phyloP scores from a whole-genome alignment of 1,140 invertebrate genomes.

The Achroia grisella region DNA sequence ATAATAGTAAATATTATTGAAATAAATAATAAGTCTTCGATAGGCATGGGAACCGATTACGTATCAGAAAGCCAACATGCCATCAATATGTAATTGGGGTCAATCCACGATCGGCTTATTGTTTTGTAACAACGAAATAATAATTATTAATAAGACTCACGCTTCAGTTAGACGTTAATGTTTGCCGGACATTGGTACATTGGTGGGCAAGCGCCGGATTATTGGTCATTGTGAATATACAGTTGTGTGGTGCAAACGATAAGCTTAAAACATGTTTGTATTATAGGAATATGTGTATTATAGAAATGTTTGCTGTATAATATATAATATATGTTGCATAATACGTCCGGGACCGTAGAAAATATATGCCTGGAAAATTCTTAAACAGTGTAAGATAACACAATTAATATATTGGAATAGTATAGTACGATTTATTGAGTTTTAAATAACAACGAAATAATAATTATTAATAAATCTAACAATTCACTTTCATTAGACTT shows the following conservation, averaged over 20 bases:
- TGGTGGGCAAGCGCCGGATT: conserved; percentile 3
- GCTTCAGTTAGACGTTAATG: conserved; percentile 16
- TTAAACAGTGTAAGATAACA: no score
- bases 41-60: conserved; percentile 6
- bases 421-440: conserved; percentile 3
- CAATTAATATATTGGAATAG: no score
- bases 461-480: conserved; percentile 26
- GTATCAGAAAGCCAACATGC: conserved; percentile 2
- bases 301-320: no score
- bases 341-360: no score
- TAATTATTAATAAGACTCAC: conserved; percentile 26
- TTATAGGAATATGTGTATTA: no score
- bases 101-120: conserved; percentile 8
- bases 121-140: conserved; percentile 15
- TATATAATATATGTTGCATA: no score
- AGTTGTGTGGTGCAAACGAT: neutral
- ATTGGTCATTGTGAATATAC: neutral
- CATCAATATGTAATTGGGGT: conserved; percentile 24
- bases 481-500: conserved; percentile 20
- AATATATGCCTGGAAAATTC: no score
- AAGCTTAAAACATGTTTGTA: no score
- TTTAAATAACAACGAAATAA: conserved; percentile 15
- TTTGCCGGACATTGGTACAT: neutral
- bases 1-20: no score
- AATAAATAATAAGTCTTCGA: neutral